Evolutionary conservation across 2,113 vertebrate genomes (phyloP), one percentile per base, ranked within the genome.

Genomic region (Podarcis cretensis): DNA sequence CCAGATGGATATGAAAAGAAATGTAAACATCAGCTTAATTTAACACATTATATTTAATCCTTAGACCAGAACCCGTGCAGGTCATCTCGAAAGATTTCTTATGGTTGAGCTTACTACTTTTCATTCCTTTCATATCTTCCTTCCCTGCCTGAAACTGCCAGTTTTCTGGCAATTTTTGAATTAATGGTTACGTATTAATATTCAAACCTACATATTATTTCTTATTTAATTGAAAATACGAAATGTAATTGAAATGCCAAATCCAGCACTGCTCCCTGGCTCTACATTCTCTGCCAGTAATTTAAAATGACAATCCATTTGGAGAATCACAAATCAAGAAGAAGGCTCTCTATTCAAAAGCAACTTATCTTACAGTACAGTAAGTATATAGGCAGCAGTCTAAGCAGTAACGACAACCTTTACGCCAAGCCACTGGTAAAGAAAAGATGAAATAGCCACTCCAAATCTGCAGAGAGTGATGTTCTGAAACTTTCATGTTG

Each of bases 301-400:
- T 89, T 85, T 89, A 73, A 80, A 81, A 43, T 65, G 66, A 85
- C 54, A 80, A n/a, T 80, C 66, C 77, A 59, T 71, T 84, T 71
- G 82, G 74, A 84, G 78, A 84, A 89, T 84, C 74, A 84, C 81
- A 84, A 84, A 78, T 79, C 81, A 85, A 43, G 35, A 23, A 81
- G 43, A 43, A 59, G 65, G 23, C 6, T 14, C 25, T 30, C 12
- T 71, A 5, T 25, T 37, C 37, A 32, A 85, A 88, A 80, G 27
- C 30, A 80, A 21, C 16, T 84, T 78, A 73, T 40, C 25, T 25
- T 71, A 57, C 35, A 43, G 14, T 59, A 32, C 20, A 48, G 8
- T 63, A 65, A 73, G 48, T 37, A 18, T 1, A 59, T 54, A 54
- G 18, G 35, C 57, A 65, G 23, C 37, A 77, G 40, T 48, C 59